Base-by-base conservation (phyloP, 1,140 invertebrate species). In the Ostrea denselamellosa region DNA sequence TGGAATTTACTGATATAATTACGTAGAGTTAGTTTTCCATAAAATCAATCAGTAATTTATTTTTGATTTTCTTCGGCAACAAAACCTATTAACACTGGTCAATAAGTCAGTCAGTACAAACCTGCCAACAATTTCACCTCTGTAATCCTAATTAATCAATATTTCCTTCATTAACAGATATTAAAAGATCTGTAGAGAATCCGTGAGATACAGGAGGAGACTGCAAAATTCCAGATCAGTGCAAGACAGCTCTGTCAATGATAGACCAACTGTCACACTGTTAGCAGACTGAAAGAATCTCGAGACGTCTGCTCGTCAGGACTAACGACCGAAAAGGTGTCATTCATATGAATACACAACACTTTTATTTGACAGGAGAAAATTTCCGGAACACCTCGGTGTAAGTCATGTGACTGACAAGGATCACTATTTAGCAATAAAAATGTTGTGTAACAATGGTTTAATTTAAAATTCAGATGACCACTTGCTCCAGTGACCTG, bases 391-490 rank as follows among this genome's bases (percentile, higher is more conserved):
- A 77, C 68, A 28, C 68, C 28, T 34, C 68, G 8, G 9, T 28
- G 10, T 12, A 77, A 28, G 28, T 77, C 68, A 28, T 28, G 68
- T 77, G 68, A 62, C 58, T 17, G 14, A 25, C 22, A 25, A 34
- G 68, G 68, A 77, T 10, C 68, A 34, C 8, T 25, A 28, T 25
- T 12, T 8, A 10, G 22, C 7, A 77, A 25, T 25, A 28, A 77
- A 34, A 14, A 25, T 28, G 68, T 77, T 77, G 22, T 77, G 68
- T 77, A 77, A 77, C 28, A 25, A 77, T 12, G 25, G 22, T 77
- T 25, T 12, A 77, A 77, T 44, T 77, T 77, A 28, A 17, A 77
- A 77, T 77, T 77, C 25, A 77, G 68, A 77, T 77, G 68, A 77
- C 68, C 68, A 62, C 17, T 62, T 19, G 68, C 68, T 77, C 68